phyloP scores from a whole-genome alignment of 2,797 vertebrate genomes.

The Crax fasciolata region DNA sequence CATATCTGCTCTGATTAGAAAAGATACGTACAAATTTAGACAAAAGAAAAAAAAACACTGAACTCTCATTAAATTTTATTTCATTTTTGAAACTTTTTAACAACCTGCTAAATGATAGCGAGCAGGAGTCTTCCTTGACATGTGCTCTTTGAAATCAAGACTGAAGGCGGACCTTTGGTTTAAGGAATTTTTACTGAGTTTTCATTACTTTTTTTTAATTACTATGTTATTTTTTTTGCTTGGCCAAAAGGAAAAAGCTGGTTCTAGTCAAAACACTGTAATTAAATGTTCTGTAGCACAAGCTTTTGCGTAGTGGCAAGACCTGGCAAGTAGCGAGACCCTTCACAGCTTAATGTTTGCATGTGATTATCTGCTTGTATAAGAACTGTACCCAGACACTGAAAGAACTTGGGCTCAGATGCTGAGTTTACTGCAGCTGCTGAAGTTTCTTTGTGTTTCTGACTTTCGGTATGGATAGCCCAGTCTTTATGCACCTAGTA shows the following conservation, averaged over 20 bases:
- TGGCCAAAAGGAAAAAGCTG: slow-evolving; percentile 55
- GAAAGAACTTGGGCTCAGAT: neutral
- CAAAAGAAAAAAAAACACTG: neutral
- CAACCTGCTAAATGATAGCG: slow-evolving; percentile 50
- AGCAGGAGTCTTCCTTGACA: slow-evolving; percentile 62
- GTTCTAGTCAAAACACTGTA: slow-evolving; percentile 67
- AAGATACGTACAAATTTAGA: slow-evolving; percentile 17
- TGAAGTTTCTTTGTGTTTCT: neutral
- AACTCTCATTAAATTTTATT: slow-evolving; percentile 27
- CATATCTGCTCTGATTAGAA: neutral
- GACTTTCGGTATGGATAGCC: neutral
- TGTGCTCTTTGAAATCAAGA: slow-evolving; percentile 18
- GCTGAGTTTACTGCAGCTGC: neutral
- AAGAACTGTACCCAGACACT: neutral
- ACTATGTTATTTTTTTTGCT: slow-evolving; percentile 60
- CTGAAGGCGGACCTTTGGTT: slow-evolving; percentile 26
- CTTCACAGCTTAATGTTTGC: slow-evolving; percentile 38
- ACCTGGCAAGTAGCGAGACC: slow-evolving; percentile 39
- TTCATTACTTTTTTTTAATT: slow-evolving; percentile 72
- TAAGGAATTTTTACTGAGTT: slow-evolving; percentile 72
- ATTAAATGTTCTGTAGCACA: slow-evolving; percentile 63
- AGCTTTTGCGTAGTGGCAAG: slow-evolving; percentile 40
- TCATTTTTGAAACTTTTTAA: slow-evolving; percentile 52
- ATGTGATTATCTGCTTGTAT: slow-evolving; percentile 27
- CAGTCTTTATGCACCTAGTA: neutral